Percentiles rank a stretch among this genome's conserved stretches.
phyloP scores from a whole-genome alignment of 2,113 vertebrate species.

The Oceanodroma tethys region DNA sequence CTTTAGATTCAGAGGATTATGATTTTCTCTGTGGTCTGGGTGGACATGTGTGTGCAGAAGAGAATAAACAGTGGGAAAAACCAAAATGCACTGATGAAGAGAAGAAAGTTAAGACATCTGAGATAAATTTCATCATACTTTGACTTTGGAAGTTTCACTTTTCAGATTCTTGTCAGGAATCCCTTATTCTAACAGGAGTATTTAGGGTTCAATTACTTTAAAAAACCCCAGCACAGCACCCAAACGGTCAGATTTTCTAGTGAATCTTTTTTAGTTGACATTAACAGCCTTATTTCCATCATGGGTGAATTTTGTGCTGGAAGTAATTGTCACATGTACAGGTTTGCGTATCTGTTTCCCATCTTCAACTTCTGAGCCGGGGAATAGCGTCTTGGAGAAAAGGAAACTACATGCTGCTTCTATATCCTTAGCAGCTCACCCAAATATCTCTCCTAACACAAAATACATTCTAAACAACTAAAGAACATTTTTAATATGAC shows the following conservation, averaged over 20 bases:
- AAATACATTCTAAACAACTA: neutral
- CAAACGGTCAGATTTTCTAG: neutral
- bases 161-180: neutral
- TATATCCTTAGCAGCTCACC: neutral
- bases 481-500: neutral
- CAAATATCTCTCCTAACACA: neutral
- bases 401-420: neutral
- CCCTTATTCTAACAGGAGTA: neutral
- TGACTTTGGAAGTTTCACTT: neutral
- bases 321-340: neutral
- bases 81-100: neutral
- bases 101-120: neutral
- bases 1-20: neutral
- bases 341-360: neutral
- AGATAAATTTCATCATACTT: neutral
- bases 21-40: neutral
- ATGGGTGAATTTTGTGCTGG: neutral
- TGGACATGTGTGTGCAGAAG: neutral
- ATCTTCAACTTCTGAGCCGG: neutral
- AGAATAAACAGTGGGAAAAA: neutral
- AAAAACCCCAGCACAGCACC: rapidly evolving
- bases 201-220: neutral
- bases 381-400: neutral
- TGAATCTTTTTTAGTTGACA: neutral
- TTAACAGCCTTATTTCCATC: neutral